Base-by-base conservation (phyloP, 2,888 invertebrate species). In the Maniola hyperantus region DNA sequence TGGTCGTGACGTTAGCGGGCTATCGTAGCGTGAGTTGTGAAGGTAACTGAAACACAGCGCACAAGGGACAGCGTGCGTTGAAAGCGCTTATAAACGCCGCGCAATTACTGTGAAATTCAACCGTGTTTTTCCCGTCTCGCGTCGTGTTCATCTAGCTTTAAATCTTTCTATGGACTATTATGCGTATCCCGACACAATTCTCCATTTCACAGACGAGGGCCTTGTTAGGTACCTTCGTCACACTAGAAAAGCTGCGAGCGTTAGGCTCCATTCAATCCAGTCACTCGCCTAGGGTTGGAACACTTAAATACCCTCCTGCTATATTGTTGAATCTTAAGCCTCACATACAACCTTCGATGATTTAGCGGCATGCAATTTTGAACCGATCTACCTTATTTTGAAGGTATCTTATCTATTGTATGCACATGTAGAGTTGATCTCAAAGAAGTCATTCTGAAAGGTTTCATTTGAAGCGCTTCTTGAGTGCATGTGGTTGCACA, bases 231-330 rank as follows among this genome's bases (percentile, higher is more conserved):
- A 26, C 62, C 68, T 15, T 2, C 48, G 69, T 11, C 39, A 71
- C 74, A 73, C 69, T 67, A 71, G 73, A 66, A 67, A 70, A 70
- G 68, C 71, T 64, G 65, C 67, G 68, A 69, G 71, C 67, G 68
- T 71, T 62, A 71, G 72, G 64, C 60, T 69, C 76, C 69, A 70
- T 75, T 73, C 71, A 76, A 74, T 71, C 64, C 71, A 58, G 67
- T 71, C 71, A 72, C 72, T 74, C 67, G 64, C 59, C 66, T 72
- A 66, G 71, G 73, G 73, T 73, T 71, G 73, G 71, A 71, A 70
- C 70, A 70, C 70, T 74, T 71, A 68, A 71, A 72, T 72, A 72
- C 71, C 69, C 73, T 69, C 63, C 33, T 67, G 66, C 66, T 62
- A 71, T 71, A 74, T 71, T 72, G 69, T 69, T 62, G 59, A 57